phyloP scores from a whole-genome alignment of 1,140 invertebrate genomes.

The Drosophila santomea region DNA sequence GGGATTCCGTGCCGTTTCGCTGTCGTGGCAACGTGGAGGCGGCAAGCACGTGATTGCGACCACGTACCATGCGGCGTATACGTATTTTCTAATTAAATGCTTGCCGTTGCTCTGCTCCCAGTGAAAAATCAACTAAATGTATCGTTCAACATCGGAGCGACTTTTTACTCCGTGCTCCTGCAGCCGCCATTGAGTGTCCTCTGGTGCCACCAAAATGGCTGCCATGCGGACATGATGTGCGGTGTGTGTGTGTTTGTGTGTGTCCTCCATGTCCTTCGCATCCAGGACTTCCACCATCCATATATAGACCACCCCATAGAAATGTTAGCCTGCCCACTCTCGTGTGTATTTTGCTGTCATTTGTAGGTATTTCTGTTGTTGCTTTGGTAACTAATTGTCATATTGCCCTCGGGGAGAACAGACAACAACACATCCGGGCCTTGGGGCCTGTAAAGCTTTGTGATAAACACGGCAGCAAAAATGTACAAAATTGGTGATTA shows the following conservation, averaged over 20 bases:
- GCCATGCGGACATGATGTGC: conserved; percentile 77
- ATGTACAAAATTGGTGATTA: conserved; percentile 20
- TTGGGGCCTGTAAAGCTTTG: conserved; percentile 9
- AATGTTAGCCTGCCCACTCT: conserved; percentile 15
- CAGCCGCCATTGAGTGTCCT: conserved; percentile 59
- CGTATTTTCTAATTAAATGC: conserved; percentile 82
- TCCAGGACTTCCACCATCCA: background rate
- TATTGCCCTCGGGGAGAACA: conserved; percentile 69
- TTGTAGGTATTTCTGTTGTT: conserved; percentile 83
- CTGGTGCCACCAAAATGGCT: conserved; percentile 73
- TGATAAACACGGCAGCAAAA: conserved; percentile 20
- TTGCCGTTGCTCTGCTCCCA: conserved; percentile 15
- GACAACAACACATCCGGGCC: conserved; percentile 53
- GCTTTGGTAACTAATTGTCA: conserved; percentile 83
- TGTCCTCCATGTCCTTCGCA: conserved; percentile 14
- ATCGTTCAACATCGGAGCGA: conserved; percentile 20
- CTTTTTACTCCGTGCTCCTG: conserved; percentile 27
- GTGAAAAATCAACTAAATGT: conserved; percentile 49
- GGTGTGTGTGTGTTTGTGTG: conserved; percentile 42
- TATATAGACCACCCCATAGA: background rate
- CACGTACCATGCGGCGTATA: conserved; percentile 71
- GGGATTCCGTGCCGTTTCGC: conserved; percentile 37
- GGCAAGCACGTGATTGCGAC: conserved; percentile 10
- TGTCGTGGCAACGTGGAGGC: conserved; percentile 31
- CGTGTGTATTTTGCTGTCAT: conserved; percentile 74